A percentile compares a stretch with the other conserved stretches of the same genome.
These are phyloP conservation scores for Enteromius afrohamiltoni DNA, from an alignment of 2,797 vertebrate species.

Conservation along the genomic window DNA sequence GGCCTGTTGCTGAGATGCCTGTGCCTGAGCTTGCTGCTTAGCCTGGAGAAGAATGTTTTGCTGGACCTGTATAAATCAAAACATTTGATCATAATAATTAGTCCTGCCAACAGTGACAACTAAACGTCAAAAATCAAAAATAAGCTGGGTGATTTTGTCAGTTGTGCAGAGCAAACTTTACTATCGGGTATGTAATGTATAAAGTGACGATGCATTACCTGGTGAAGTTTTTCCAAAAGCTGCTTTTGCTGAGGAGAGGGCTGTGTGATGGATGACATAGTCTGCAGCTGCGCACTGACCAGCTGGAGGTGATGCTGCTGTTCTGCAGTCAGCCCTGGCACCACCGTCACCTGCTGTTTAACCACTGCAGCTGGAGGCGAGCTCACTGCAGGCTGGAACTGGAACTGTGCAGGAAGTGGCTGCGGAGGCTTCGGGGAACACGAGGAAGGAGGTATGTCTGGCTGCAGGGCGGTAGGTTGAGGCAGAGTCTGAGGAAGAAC, in stretches of 20 bases:
- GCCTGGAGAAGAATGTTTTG: conserved; percentile 86
- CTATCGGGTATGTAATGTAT: background rate
- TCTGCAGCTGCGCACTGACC: conserved; percentile 82
- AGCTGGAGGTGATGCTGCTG: conserved; percentile 87
- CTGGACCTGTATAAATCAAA: conserved; percentile 77
- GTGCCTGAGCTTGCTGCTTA: conserved; percentile 76
- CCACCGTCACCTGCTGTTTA: conserved; percentile 69
- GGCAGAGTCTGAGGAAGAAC: conserved; percentile 72
- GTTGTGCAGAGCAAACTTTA: background rate
- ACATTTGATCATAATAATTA: no score
- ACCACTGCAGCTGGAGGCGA: conserved; percentile 61
- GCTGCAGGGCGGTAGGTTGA: conserved; percentile 72
- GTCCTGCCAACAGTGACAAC: background rate
- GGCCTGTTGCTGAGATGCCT: conserved; percentile 62
- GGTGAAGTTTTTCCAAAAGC: conserved; percentile 89
- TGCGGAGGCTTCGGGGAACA: conserved; percentile 77
- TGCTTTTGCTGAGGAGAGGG: conserved; percentile 85
- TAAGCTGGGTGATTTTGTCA: background rate
- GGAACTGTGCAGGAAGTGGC: conserved; percentile 70
- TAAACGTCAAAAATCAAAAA: background rate
- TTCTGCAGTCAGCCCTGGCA: conserved; percentile 77
- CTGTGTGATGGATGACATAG: conserved; percentile 78
- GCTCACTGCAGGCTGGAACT: conserved; percentile 68
- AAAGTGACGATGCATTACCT: conserved; percentile 74
- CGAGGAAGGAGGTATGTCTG: conserved; percentile 72